Base-by-base conservation (phyloP, 2,113 vertebrate species). In the Ornithorhynchus anatinus region DNA sequence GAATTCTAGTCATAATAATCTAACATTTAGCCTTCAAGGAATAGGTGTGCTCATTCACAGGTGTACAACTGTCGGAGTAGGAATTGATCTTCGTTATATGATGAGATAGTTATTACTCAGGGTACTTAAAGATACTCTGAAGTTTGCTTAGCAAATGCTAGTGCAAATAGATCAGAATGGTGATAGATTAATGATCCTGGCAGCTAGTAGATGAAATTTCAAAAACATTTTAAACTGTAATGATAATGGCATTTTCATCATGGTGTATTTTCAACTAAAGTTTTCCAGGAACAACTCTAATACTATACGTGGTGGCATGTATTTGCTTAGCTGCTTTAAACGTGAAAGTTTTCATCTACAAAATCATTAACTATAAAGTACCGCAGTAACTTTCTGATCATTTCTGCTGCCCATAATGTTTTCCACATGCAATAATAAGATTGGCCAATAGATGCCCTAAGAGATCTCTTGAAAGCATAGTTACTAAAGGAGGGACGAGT, bases 381-480 rank as follows among this genome's bases (percentile, higher is more conserved):
- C n/a, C n/a, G n/a, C n/a, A n/a, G n/a, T n/a, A n/a, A n/a, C n/a
- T n/a, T n/a, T n/a, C n/a, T 19, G 3, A 51, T 52, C n/a, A 32
- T 31, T 33, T 1, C 32, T 35, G 10, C 35, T 17, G 22, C 43
- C 20, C 3, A 29, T 1, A 42, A 25, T 71, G 68, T 75, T 37
- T 74, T 63, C 62, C 12, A 42, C 3, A 4, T 90, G 90, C 69
- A 91, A 51, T 94, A 77, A 76, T 77, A 56, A 79, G 22, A 57
- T 60, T 71, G 29, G 29, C 88, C 93, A 88, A 79, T 79, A 93
- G 92, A 90, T 93, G 91, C 53, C 89, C 74, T 83, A 88, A 86
- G 89, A 92, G 89, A 77, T 89, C 89, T 82, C 90, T 79, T 70
- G 70, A 67, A 86, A 79, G 80, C 16, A 56, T 50, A 63, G 12